Percentiles rank a stretch among this genome's conserved stretches.
Conservation (phyloP, 1,140 invertebrate genomes). For the Bombus pyrosoma region DNA sequence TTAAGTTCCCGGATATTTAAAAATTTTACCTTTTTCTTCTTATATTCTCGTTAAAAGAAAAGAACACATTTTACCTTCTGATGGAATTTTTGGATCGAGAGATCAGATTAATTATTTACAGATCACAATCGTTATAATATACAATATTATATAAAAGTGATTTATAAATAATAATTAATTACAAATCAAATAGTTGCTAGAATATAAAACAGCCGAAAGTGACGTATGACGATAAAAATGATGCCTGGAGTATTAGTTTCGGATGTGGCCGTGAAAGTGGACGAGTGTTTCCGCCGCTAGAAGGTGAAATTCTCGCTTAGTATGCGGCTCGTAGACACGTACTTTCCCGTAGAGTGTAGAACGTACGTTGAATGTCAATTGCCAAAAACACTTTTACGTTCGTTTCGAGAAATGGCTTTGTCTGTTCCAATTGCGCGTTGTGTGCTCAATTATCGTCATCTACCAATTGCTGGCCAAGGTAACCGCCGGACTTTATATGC, state of each 20-base stretch:
- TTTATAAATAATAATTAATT: too few relatives aligned
- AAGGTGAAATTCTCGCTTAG: conserved; percentile 61
- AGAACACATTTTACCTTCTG: not conserved
- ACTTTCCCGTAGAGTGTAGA: conserved; percentile 48
- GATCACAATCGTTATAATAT: too few relatives aligned
- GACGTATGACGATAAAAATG: not conserved
- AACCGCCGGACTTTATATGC: not conserved
- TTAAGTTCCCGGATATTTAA: not conserved
- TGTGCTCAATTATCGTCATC: conserved; percentile 20
- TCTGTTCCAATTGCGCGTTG: conserved; percentile 44
- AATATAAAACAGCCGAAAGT: not conserved
- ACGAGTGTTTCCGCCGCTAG: conserved; percentile 45
- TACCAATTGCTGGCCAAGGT: conserved; percentile 2
- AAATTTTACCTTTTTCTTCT: not conserved
- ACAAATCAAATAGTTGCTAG: too few relatives aligned
- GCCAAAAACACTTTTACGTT: conserved; percentile 64
- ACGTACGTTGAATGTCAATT: conserved; percentile 43
- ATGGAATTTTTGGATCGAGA: not conserved
- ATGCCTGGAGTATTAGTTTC: conserved; percentile 18
- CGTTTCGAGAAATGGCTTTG: conserved; percentile 20
- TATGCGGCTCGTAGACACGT: conserved; percentile 36
- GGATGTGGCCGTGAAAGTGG: conserved; percentile 57
- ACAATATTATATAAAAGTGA: too few relatives aligned
- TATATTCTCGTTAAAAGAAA: not conserved
- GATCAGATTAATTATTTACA: too few relatives aligned